Base-by-base conservation (phyloP, 2,888 invertebrate genomes). In the Dicroscelio sp. region DNA sequence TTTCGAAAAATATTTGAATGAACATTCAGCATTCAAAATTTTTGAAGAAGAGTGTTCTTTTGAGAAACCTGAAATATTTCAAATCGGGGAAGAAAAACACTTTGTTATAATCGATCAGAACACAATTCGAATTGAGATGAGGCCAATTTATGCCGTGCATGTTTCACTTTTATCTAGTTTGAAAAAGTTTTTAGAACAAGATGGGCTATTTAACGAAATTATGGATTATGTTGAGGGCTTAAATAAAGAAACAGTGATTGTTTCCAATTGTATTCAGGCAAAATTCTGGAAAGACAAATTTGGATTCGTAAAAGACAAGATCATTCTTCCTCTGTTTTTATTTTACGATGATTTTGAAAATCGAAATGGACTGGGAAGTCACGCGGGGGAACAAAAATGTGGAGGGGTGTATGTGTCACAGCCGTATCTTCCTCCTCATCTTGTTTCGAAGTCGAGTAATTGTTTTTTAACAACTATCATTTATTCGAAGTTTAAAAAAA, bases 81-180 rank as follows among this genome's bases (percentile, higher is more conserved):
- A 73, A 30, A 63, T 80, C 4, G 80, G 69, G 5, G 67, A 80
- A 55, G 69, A 80, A 55, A 31, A 55, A 20, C 35, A 80, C 17
- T 69, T 52, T 55, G 23, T 80, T 4, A 80, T 80, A 14, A 33
- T 67, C 10, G 33, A 80, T 35, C 20, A 69, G 20, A 60, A 63
- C 38, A 78, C 78, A 12, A 78, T 78, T 25, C 60, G 17, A 20
- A 2, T 20, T 8, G 38, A 76, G 20, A 25, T 6, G 8, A 35
- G 63, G 30, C 60, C 3, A 60, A 60, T 78, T 6, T 25, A 12
- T 31, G 90, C 76, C 33, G 89, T 52, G 60, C 86, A 93, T 76
- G 71, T 92, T 63, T 73, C 92, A 1, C 65, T 93, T 8, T 20
- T 71, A 71, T n/a, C 31, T 2, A 85, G 83, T 20, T 71, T 92